These are phyloP conservation scores for Istiophorus platypterus DNA, from an alignment of 2,113 vertebrate genomes.

Conservation along the genomic window DNA sequence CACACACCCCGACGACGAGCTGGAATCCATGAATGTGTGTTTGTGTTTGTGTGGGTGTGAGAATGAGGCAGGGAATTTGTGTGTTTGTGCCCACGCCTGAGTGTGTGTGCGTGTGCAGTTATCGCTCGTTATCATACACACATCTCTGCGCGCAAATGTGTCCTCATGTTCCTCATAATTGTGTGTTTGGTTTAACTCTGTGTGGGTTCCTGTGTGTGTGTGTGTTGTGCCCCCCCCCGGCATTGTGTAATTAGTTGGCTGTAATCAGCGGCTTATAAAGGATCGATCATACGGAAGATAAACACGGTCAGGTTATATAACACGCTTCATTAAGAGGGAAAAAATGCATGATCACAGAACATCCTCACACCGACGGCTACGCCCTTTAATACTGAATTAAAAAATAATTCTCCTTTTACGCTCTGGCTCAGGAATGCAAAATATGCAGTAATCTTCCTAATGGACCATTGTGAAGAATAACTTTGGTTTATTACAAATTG, in stretches of 20 bases:
- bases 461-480: background rate
- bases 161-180: background rate
- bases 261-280: slow-evolving; percentile 80
- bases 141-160: background rate
- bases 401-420: background rate
- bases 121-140: background rate
- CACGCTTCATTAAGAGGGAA: slow-evolving; percentile 81
- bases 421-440: too few relatives aligned
- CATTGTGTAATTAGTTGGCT: slow-evolving; percentile 61
- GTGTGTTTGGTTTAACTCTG: slow-evolving; percentile 27
- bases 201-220: slow-evolving; percentile 47
- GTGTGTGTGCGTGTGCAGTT: background rate
- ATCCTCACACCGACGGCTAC: slow-evolving; percentile 55
- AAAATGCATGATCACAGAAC: slow-evolving; percentile 75
- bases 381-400: slow-evolving; percentile 2
- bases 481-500: background rate
- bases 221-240: slow-evolving; percentile 43
- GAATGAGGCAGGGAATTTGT: slow-evolving; percentile 48
- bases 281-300: slow-evolving; percentile 80
- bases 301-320: slow-evolving; percentile 76
- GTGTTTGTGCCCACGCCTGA: slow-evolving; percentile 31
- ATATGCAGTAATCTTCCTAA: slow-evolving; percentile 10
- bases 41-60: slow-evolving; percentile 67
- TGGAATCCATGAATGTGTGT: slow-evolving; percentile 55
- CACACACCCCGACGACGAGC: slow-evolving; percentile 66